phyloP scores from a whole-genome alignment of 2,113 vertebrate genomes.

The Mystacornis crossleyi region DNA sequence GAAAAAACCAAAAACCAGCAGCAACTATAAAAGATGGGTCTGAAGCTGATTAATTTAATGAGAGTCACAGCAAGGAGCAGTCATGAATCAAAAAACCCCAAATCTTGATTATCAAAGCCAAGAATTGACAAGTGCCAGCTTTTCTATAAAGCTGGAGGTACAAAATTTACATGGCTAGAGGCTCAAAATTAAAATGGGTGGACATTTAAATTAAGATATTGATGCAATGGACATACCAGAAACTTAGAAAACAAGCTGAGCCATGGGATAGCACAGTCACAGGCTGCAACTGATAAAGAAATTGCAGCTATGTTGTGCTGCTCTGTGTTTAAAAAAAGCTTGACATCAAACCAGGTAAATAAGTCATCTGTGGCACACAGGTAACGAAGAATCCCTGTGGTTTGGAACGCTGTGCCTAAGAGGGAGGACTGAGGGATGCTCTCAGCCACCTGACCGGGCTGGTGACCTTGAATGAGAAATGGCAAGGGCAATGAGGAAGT shows the following conservation, averaged over 20 bases:
- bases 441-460: not conserved
- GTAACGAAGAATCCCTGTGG: not conserved
- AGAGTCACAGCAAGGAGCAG: not conserved
- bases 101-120: not conserved
- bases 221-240: not conserved
- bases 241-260: not conserved
- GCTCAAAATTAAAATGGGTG: not conserved
- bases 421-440: not conserved
- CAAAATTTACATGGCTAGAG: not conserved
- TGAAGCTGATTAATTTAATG: not conserved
- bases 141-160: not conserved
- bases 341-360: not conserved
- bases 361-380: not conserved
- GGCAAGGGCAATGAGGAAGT: not conserved
- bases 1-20: not conserved
- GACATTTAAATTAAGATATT: not conserved
- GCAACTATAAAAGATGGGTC: not conserved
- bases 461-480: not conserved
- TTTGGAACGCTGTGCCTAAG: not conserved
- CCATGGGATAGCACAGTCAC: not conserved
- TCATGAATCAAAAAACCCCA: not conserved
- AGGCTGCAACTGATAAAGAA: not conserved
- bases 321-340: not conserved
- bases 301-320: not conserved
- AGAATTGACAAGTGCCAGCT: not conserved